Evolutionary conservation across 2,113 vertebrate species (phyloP).

Genomic region (Dipodomys merriami): DNA sequence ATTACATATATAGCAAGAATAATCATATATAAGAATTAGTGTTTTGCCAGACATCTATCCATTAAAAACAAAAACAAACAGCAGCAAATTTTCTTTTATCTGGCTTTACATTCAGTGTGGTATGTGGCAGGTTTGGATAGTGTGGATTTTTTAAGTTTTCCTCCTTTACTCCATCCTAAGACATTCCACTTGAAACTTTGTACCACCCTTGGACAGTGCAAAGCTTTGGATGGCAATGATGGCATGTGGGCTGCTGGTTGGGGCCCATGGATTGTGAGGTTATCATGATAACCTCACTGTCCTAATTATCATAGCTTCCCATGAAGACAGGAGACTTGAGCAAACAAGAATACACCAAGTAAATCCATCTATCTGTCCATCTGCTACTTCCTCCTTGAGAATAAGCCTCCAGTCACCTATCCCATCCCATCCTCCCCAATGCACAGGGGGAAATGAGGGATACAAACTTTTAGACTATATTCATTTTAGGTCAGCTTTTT

Average conservation of each 20-base stretch:
- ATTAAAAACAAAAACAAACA: neutral
- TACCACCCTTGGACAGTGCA: neutral
- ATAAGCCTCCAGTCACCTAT: neutral
- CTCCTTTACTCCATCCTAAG: neutral
- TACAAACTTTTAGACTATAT: neutral
- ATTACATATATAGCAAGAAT: neutral
- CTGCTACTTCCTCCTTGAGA: neutral
- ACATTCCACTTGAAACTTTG: neutral
- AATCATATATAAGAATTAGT: neutral
- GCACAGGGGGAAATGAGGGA: neutral
- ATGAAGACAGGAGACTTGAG: neutral
- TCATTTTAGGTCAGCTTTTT: neutral
- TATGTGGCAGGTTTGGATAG: neutral
- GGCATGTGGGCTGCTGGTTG: neutral
- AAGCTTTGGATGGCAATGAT: neutral
- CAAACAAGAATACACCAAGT: neutral
- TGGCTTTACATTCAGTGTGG: neutral
- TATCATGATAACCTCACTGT: neutral
- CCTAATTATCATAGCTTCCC: neutral
- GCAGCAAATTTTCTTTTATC: neutral
- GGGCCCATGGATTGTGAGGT: neutral
- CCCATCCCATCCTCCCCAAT: neutral
- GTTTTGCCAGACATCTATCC: neutral
- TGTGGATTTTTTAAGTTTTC: neutral
- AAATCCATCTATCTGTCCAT: neutral